Evolutionary conservation across 2,888 invertebrate genomes (phyloP), one percentile per base, ranked within the genome.

Genomic region (Drosophila planitibia): DNA sequence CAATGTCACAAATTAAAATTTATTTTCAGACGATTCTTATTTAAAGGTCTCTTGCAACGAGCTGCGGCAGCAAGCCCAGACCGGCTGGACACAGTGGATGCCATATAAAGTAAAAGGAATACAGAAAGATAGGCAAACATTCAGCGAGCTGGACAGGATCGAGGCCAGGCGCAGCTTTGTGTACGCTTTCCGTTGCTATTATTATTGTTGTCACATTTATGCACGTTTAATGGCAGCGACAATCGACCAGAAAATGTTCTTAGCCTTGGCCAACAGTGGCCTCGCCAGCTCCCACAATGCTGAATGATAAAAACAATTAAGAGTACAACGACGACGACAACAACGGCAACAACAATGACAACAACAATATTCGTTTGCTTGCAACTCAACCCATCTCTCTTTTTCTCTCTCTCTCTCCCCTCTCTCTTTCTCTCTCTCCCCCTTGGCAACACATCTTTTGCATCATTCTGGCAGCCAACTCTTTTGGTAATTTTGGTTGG

Each of bases 221-320:
- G 85, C 83, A 73, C 73, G 75, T 75, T 88, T 85, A 88, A 88
- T 85, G 86, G 82, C 83, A 83, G 86, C 76, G 85, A 85, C 86
- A 85, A 85, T 85, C 84, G 85, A 79, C 74, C 79, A 76, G 76
- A 79, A 81, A 83, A 77, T 81, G 74, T 76, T 79, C 84, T 85
- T 83, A 82, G 83, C 85, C 86, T 82, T 84, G 87, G 83, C 78
- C 76, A 66, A 41, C 44, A 54, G 55, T 53, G 33, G 65, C 58
- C 51, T 16, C 33, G 25, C 32, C 33, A 14, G 52, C 57, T 78
- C 44, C 39, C 83, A 81, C 81, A 87, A 66, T 73, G 76, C 76
- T 69, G 70, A 75, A 85, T 87, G 82, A 87, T 85, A 73, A 76
- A 86, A 85, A 87, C 87, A 85, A 84, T 83, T 81, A 76, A 79